These are phyloP conservation scores for Helicoverpa armigera DNA, from an alignment of 1,140 invertebrate genomes.

Conservation along the genomic window DNA sequence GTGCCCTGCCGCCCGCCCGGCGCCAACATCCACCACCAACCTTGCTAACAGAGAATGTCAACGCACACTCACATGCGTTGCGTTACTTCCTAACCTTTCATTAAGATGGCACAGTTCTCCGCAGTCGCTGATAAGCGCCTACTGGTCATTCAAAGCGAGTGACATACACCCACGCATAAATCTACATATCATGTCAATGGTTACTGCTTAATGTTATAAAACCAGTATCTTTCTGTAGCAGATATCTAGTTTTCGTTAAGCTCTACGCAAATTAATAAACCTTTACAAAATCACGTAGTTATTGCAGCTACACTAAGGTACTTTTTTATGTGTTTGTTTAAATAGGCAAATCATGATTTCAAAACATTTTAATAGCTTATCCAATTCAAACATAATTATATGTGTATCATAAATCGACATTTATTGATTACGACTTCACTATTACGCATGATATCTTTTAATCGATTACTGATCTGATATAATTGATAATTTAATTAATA, in stretches of 20 bases:
- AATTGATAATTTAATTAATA: slow-evolving; percentile 35
- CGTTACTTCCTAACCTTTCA: slow-evolving; percentile 56
- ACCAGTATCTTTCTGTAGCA: too few species aligned
- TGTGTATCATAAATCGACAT: slow-evolving; percentile 15
- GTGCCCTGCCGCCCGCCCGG: slow-evolving; percentile 52
- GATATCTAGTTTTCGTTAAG: too few species aligned
- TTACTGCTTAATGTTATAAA: not conserved
- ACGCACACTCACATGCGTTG: slow-evolving; percentile 61
- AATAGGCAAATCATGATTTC: too few species aligned
- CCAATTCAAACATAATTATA: not conserved
- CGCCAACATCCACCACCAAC: slow-evolving; percentile 59
- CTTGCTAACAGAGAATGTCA: slow-evolving; percentile 77
- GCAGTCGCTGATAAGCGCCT: not conserved
- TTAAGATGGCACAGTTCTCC: slow-evolving; percentile 33
- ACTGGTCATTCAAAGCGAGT: slow-evolving; percentile 11
- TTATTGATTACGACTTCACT: slow-evolving; percentile 18
- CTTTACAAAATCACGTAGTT: too few species aligned
- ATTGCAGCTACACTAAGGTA: too few species aligned
- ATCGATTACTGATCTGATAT: slow-evolving; percentile 4
- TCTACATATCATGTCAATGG: not conserved
- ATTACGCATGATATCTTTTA: slow-evolving; percentile 15
- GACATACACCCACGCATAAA: slow-evolving; percentile 2
- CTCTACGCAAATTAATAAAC: too few species aligned
- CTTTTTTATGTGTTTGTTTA: too few species aligned
- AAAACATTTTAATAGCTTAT: too few species aligned